These are phyloP conservation scores for Philotrypesis tridentata DNA, from an alignment of 1,140 invertebrate species.

Conservation along the genomic window DNA sequence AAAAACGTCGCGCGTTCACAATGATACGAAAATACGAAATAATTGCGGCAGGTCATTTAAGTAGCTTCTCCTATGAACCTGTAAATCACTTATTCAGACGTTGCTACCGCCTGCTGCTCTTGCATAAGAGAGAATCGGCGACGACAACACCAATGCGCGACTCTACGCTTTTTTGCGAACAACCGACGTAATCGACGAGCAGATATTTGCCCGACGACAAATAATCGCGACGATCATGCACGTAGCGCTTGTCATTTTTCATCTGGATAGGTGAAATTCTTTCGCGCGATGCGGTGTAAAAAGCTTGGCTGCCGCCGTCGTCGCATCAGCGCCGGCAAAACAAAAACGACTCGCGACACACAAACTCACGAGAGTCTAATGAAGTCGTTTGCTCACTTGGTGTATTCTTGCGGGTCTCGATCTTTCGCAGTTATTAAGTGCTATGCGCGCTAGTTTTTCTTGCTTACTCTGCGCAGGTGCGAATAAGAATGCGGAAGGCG, in stretches of 20 bases:
- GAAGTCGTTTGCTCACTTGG: constrained; percentile 29
- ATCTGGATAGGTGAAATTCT: constrained; percentile 28
- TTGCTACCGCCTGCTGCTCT: not conserved
- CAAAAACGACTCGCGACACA: no score
- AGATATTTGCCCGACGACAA: constrained; percentile 37
- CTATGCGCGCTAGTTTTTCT: no score
- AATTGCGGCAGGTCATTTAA: constrained; percentile 31
- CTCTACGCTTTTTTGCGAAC: constrained; percentile 19
- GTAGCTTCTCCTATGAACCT: constrained; percentile 42
- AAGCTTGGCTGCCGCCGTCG: not conserved
- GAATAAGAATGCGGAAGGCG: no score
- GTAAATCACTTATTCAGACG: constrained; percentile 26
- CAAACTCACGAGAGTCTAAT: constrained; percentile 1
- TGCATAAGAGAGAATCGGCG: constrained; percentile 32
- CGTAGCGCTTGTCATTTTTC: not conserved
- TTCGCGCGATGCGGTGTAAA: constrained; percentile 4
- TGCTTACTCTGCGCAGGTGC: no score
- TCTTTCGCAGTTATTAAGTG: no score
- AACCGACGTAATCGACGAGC: constrained; percentile 38
- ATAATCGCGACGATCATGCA: constrained; percentile 28
- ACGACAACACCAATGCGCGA: not conserved
- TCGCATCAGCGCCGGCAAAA: not conserved
- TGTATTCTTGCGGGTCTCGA: not conserved
- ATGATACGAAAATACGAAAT: no score
- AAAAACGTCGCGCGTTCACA: not conserved